Conservation (phyloP, 2,888 invertebrate species). For the Lepidocyrtoides sp. region DNA sequence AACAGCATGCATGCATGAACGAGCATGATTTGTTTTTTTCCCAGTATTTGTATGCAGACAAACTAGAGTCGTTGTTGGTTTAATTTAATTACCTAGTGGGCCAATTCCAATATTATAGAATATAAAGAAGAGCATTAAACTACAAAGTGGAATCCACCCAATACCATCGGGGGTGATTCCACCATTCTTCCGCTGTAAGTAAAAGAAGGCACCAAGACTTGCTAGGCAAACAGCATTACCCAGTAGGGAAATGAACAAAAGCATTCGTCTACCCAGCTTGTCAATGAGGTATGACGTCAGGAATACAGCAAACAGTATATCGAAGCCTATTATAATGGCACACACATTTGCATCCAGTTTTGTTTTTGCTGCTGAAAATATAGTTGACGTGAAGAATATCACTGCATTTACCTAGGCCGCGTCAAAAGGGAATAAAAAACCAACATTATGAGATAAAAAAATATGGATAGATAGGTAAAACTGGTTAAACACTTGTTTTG, state of each 20-base stretch:
- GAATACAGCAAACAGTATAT: slow-evolving; percentile 87
- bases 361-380: slow-evolving; percentile 92
- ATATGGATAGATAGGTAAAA: not conserved
- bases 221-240: slow-evolving; percentile 91
- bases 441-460: slow-evolving; percentile 31
- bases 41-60: too few relatives aligned
- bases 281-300: slow-evolving; percentile 91
- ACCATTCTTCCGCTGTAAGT: slow-evolving; percentile 86
- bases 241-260: slow-evolving; percentile 92
- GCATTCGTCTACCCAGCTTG: slow-evolving; percentile 92
- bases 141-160: slow-evolving; percentile 91
- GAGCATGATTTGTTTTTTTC: too few relatives aligned
- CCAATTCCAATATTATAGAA: slow-evolving; percentile 89
- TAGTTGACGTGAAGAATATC: slow-evolving; percentile 92
- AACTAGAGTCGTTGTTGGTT: slow-evolving; percentile 5
- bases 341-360: slow-evolving; percentile 88
- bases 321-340: slow-evolving; percentile 88
- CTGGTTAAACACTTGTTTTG: not conserved
- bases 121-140: slow-evolving; percentile 92
- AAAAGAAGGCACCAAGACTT: slow-evolving; percentile 92
- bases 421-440: not conserved
- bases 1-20: too few relatives aligned
- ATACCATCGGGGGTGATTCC: slow-evolving; percentile 87
- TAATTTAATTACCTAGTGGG: slow-evolving; percentile 74
- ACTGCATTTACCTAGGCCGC: slow-evolving; percentile 94